phyloP scores from a whole-genome alignment of 2,888 invertebrate species.

The Dryobotodes eremita region DNA sequence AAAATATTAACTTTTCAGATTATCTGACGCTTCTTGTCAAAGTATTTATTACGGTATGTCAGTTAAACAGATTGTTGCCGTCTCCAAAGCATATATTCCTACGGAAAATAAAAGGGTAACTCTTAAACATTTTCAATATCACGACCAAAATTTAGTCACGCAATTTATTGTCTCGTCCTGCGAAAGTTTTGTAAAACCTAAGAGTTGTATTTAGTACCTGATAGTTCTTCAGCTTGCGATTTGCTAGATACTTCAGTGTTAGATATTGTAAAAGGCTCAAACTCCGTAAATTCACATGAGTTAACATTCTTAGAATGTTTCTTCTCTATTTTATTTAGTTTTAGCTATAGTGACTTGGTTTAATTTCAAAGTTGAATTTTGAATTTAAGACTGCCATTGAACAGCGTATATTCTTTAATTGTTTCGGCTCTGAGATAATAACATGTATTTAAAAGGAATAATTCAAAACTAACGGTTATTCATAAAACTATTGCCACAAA shows the following conservation, averaged over 20 bases:
- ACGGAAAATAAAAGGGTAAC: neutral
- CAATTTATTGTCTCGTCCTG: neutral
- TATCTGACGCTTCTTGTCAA: neutral
- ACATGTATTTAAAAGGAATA: neutral
- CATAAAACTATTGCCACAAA: neutral
- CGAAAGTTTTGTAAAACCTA: slow-evolving; percentile 3
- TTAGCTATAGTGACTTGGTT: neutral
- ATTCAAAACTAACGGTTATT: neutral
- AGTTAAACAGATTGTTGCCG: no score
- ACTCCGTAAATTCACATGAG: slow-evolving; percentile 36
- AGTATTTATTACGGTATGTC: neutral
- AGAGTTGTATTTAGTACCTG: slow-evolving; percentile 6
- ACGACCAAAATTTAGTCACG: neutral
- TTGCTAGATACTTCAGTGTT: slow-evolving; percentile 29
- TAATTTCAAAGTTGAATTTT: slow-evolving; percentile 21
- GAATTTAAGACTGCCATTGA: neutral
- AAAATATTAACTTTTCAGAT: neutral
- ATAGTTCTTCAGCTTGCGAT: slow-evolving; percentile 5
- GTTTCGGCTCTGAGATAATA: neutral
- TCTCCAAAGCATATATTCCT: neutral
- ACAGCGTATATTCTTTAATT: slow-evolving; percentile 2
- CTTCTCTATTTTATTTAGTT: slow-evolving; percentile 11
- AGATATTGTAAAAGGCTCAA: slow-evolving; percentile 20
- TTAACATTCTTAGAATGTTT: slow-evolving; percentile 24
- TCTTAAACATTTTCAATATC: neutral